Evolutionary conservation across 2,113 vertebrate genomes (phyloP).

Genomic region (Todiramphus saurophagus): DNA sequence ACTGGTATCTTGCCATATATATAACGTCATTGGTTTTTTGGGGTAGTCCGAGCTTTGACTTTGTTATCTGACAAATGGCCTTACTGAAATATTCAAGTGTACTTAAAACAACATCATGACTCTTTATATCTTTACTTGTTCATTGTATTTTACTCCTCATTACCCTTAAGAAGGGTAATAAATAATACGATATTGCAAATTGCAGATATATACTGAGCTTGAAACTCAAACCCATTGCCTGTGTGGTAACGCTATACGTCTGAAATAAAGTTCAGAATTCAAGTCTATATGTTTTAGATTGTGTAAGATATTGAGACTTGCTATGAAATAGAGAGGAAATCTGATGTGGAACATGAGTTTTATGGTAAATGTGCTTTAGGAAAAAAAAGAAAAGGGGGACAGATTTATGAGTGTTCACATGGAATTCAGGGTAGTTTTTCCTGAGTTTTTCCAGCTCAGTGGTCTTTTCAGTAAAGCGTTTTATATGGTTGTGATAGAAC

Average conservation of each 20-base stretch:
- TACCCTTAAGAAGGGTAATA: conserved; percentile 33
- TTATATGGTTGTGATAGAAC: conserved; percentile 79
- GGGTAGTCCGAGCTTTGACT: not conserved
- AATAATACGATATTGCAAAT: conserved; percentile 4
- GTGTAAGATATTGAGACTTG: conserved; percentile 20
- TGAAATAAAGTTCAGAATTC: conserved; percentile 29
- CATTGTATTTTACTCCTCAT: conserved; percentile 50
- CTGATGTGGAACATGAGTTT: conserved; percentile 37
- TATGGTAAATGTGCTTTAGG: conserved; percentile 40
- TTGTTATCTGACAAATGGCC: not conserved
- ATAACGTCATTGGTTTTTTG: not conserved
- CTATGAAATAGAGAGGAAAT: conserved; percentile 23
- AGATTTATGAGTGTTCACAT: conserved; percentile 74
- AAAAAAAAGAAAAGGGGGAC: not conserved
- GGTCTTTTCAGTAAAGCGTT: conserved; percentile 77
- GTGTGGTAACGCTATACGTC: not conserved
- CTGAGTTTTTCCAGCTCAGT: conserved; percentile 76
- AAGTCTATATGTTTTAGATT: not conserved
- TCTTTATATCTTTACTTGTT: conserved; percentile 15
- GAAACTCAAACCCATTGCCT: not conserved
- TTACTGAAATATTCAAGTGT: not conserved
- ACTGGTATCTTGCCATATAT: not conserved
- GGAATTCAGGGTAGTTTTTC: conserved; percentile 76
- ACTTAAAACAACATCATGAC: not conserved
- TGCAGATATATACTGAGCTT: not conserved